Conservation (phyloP, 2,888 invertebrate species). For the Willowsia nigromaculata region DNA sequence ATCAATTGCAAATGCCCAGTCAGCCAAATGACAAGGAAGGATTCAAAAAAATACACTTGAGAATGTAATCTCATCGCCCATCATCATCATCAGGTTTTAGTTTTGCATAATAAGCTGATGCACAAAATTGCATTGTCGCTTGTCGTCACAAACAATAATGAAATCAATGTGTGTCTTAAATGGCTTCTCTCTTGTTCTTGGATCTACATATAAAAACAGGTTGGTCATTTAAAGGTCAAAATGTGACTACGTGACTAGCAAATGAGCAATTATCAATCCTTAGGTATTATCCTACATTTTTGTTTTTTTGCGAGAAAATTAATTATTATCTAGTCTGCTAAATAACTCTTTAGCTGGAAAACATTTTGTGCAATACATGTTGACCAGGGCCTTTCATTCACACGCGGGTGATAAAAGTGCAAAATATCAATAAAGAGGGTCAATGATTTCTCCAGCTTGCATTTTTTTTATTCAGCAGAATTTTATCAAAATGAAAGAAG, state of each 20-base stretch:
- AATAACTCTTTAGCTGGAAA: no score
- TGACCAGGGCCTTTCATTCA: no score
- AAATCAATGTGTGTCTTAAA: not conserved
- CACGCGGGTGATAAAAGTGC: not conserved
- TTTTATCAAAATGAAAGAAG: not conserved
- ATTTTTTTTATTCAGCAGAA: not conserved
- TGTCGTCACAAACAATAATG: not conserved
- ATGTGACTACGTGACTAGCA: not conserved
- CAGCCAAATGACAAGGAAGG: not conserved
- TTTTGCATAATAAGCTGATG: not conserved
- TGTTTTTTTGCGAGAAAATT: no score
- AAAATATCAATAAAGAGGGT: slow-evolving; percentile 40
- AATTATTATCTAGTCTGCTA: no score
- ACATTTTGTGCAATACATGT: no score
- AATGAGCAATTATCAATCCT: not conserved
- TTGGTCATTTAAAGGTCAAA: not conserved
- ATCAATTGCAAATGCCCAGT: not conserved
- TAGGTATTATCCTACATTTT: no score
- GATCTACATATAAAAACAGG: not conserved
- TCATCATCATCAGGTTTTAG: not conserved
- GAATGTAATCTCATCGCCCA: not conserved
- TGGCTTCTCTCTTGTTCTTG: slow-evolving; percentile 18
- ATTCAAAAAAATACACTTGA: not conserved
- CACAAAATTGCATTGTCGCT: slow-evolving; percentile 23
- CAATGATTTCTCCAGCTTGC: slow-evolving; percentile 40